Conservation (phyloP, 2,797 vertebrate species). For the Sparidentex hasta region DNA sequence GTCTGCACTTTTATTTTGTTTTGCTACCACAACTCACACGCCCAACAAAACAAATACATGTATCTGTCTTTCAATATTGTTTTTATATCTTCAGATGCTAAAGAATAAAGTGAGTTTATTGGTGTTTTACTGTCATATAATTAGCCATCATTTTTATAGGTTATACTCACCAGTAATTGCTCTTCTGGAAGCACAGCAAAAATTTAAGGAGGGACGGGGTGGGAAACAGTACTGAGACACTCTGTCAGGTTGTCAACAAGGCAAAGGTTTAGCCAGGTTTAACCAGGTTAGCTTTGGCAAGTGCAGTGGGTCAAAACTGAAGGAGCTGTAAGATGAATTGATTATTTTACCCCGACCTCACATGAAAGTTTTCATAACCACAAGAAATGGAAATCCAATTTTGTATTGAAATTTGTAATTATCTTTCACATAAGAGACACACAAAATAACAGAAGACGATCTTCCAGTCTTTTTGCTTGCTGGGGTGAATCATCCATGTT, state of each 20-base stretch:
- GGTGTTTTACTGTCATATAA: not conserved
- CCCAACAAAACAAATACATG: too few relatives aligned
- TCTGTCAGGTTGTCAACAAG: not conserved
- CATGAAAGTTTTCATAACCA: not conserved
- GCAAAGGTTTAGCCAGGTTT: not conserved
- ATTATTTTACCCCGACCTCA: too few relatives aligned
- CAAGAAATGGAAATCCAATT: not conserved
- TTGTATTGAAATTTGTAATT: not conserved
- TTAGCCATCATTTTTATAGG: not conserved
- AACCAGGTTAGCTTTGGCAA: not conserved
- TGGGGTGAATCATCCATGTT: not conserved
- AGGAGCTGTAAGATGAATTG: too few relatives aligned
- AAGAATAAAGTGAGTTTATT: not conserved
- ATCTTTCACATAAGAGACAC: constrained; percentile 1
- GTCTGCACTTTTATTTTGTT: not conserved
- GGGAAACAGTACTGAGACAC: not conserved
- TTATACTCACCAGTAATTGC: not conserved
- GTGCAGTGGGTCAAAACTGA: not conserved
- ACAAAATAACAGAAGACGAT: not conserved
- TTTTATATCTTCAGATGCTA: not conserved
- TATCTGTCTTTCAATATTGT: too few relatives aligned
- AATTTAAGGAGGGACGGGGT: not conserved
- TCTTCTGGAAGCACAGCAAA: not conserved
- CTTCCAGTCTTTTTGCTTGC: not conserved
- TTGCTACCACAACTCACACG: not conserved